phyloP scores from a whole-genome alignment of 2,888 invertebrate genomes.

The Lasioglossum pauxillum region DNA sequence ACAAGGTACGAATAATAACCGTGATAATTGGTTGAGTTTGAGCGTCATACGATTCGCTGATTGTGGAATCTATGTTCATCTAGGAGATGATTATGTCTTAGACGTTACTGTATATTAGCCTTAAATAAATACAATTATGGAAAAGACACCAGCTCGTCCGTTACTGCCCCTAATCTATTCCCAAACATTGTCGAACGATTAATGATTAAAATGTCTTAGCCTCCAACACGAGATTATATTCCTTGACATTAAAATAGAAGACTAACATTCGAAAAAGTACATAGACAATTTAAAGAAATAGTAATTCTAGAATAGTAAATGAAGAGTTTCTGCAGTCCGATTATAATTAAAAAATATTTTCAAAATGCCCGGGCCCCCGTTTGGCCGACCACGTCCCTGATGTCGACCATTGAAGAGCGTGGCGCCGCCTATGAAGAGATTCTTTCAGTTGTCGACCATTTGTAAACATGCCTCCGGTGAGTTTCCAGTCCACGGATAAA shows the following conservation, averaged over 20 bases:
- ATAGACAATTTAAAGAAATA: not conserved
- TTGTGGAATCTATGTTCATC: conserved; percentile 69
- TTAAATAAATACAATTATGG: conserved; percentile 72
- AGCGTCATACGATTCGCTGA: conserved; percentile 54
- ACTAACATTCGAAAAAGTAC: not conserved
- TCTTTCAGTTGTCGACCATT: conserved; percentile 72
- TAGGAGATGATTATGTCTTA: conserved; percentile 69
- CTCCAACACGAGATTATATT: too few relatives aligned
- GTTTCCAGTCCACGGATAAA: conserved; percentile 57
- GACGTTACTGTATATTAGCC: conserved; percentile 73
- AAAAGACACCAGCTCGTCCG: conserved; percentile 29
- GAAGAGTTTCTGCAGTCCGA: not conserved
- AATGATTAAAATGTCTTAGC: not conserved
- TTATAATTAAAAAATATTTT: not conserved
- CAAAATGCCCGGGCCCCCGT: not conserved
- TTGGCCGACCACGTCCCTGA: conserved; percentile 9
- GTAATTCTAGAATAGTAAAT: not conserved
- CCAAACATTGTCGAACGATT: not conserved
- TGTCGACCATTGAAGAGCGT: conserved; percentile 18
- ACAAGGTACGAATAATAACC: conserved; percentile 53
- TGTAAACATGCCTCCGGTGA: conserved; percentile 80
- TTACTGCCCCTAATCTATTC: not conserved
- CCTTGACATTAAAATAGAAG: not conserved
- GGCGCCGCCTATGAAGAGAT: conserved; percentile 55
- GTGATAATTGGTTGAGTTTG: conserved; percentile 45